phyloP scores from a whole-genome alignment of 2,113 vertebrate genomes.

The Myanophis thanlyinensis region DNA sequence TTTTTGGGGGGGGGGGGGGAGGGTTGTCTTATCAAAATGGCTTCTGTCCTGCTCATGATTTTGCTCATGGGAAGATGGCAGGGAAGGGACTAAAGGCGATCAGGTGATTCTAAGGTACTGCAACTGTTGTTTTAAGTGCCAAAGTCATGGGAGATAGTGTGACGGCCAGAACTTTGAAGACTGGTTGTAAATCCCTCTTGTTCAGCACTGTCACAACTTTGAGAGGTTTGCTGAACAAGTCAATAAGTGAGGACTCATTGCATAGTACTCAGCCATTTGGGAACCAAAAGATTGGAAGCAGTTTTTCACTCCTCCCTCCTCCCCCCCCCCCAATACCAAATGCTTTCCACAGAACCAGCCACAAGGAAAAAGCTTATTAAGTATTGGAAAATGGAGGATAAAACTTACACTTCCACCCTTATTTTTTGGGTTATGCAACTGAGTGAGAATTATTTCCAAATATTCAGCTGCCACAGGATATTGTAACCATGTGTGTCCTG shows the following conservation, averaged over 20 bases:
- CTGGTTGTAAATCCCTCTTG: not conserved
- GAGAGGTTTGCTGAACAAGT: not conserved
- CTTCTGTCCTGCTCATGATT: too few species aligned
- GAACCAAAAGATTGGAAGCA: not conserved
- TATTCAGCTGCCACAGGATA: not conserved
- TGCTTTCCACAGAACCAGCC: not conserved
- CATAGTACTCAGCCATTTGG: not conserved
- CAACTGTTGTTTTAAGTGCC: not conserved
- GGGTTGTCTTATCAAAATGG: not conserved
- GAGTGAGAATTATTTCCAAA: not conserved
- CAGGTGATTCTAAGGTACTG: not conserved
- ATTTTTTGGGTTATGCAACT: not conserved
- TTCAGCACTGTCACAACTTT: not conserved
- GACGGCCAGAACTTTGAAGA: not conserved
- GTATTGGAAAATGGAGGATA: not conserved
- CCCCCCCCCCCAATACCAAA: not conserved
- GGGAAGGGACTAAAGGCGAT: not conserved
- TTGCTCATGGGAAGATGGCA: not conserved
- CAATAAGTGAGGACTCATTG: not conserved
- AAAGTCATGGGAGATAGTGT: not conserved
- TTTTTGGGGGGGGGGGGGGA: too few species aligned
- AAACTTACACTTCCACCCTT: not conserved
- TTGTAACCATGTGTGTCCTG: not conserved
- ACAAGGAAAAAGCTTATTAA: not conserved
- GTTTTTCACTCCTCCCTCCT: too few species aligned